These are phyloP conservation scores for Brenthis ino DNA, from an alignment of 2,888 invertebrate genomes.

Conservation along the genomic window DNA sequence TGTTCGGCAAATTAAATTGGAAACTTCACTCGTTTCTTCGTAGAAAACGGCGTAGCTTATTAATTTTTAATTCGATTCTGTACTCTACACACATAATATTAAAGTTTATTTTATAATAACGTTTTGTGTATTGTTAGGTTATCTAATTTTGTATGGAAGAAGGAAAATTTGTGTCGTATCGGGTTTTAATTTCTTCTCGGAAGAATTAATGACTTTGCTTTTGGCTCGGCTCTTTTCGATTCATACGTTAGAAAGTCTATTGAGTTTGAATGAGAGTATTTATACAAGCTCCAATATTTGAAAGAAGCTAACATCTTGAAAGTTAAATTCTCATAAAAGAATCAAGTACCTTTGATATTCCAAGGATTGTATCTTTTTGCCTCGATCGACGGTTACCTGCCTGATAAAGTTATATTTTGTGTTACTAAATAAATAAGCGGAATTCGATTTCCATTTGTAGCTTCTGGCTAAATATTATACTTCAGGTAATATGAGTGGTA, in stretches of 20 bases:
- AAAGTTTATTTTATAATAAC: slow-evolving; percentile 41
- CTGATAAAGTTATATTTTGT: no score
- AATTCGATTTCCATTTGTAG: no score
- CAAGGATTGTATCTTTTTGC: neutral
- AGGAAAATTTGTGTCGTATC: slow-evolving; percentile 79
- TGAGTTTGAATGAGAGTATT: slow-evolving; percentile 52
- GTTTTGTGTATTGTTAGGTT: slow-evolving; percentile 3
- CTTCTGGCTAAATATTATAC: no score
- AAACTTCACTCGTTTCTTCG: slow-evolving; percentile 57
- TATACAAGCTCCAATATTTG: slow-evolving; percentile 33
- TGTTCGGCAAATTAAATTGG: slow-evolving; percentile 79
- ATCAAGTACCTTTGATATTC: slow-evolving; percentile 7
- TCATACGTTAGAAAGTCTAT: slow-evolving; percentile 65
- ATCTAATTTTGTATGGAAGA: slow-evolving; percentile 48
- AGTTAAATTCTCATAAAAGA: slow-evolving; percentile 11
- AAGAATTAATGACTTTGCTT: slow-evolving; percentile 78
- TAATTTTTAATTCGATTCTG: slow-evolving; percentile 27
- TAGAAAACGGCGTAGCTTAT: slow-evolving; percentile 42
- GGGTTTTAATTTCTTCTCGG: slow-evolving; percentile 78
- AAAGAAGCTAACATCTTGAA: slow-evolving; percentile 16
- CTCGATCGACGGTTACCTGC: neutral
- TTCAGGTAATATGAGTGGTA: no score
- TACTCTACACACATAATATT: neutral
- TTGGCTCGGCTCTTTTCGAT: slow-evolving; percentile 57
- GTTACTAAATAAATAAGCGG: no score